Percentiles rank a stretch among this genome's conserved stretches.
These are phyloP conservation scores for honey bee (Apis mellifera) DNA, from an alignment of 1,140 invertebrate species.

Conservation along the genomic window Amel_HAv3.1 CM009939.2:8479501-8480000, in stretches of 20 bases:
- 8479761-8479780: constrained; percentile 58
- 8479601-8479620: no score
- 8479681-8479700: constrained; percentile 8
- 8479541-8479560: no score
- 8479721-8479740: constrained; percentile 56
- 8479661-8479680: background rate
- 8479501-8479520: no score
- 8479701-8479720: constrained; percentile 63
- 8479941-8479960: background rate
- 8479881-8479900: constrained; percentile 41
- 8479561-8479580: no score
- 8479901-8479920: constrained; percentile 11
- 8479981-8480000: no score
- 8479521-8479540: no score
- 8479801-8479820: constrained; percentile 65
- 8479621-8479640: background rate
- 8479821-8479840: constrained; percentile 47
- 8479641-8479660: background rate
- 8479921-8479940: constrained; percentile 42
- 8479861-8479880: constrained; percentile 63
- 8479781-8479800: constrained; percentile 70
- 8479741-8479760: constrained; percentile 57
- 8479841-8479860: constrained; percentile 62
- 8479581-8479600: no score
- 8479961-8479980: constrained; percentile 27